Evolutionary conservation across 2,888 invertebrate species (phyloP).

Genomic region (Agapostemon virescens): DNA sequence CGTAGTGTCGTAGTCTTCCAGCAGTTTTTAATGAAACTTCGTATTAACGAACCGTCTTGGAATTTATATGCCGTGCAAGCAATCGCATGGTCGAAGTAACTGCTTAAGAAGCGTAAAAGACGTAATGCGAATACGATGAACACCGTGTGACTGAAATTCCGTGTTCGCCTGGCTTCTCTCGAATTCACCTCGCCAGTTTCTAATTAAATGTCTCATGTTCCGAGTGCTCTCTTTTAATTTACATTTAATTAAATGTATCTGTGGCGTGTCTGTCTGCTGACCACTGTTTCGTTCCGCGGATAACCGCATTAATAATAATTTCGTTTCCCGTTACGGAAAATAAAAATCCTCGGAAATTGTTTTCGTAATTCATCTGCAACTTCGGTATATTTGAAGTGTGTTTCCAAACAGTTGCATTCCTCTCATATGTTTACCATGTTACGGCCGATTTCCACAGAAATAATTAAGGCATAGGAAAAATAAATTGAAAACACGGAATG

Average conservation of each 20-base stretch:
- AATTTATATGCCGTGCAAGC: not conserved
- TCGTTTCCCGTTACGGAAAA: not conserved
- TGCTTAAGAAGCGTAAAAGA: not conserved
- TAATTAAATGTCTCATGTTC: slow-evolving; percentile 39
- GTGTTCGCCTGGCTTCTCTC: slow-evolving; percentile 18
- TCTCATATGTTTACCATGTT: not conserved
- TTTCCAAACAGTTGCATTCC: not conserved
- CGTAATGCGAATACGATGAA: slow-evolving; percentile 7
- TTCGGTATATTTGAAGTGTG: not conserved
- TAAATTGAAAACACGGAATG: not conserved
- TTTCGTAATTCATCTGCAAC: not conserved
- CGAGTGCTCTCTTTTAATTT: slow-evolving; percentile 26
- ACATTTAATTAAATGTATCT: slow-evolving; percentile 44
- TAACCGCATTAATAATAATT: not conserved
- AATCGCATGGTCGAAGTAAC: slow-evolving; percentile 9
- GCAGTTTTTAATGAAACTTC: slow-evolving; percentile 7
- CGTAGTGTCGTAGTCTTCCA: not conserved
- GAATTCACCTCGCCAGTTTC: slow-evolving; percentile 19
- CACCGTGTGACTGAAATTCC: slow-evolving; percentile 17
- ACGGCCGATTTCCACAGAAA: not conserved
- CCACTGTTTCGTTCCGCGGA: not conserved
- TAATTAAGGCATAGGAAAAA: not conserved
- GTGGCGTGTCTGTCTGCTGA: not conserved
- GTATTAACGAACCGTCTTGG: slow-evolving; percentile 1
- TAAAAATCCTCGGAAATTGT: not conserved